These are phyloP conservation scores for Leptinotarsa peninsularis DNA, from an alignment of 2,888 invertebrate genomes.

Conservation along the genomic window DNA sequence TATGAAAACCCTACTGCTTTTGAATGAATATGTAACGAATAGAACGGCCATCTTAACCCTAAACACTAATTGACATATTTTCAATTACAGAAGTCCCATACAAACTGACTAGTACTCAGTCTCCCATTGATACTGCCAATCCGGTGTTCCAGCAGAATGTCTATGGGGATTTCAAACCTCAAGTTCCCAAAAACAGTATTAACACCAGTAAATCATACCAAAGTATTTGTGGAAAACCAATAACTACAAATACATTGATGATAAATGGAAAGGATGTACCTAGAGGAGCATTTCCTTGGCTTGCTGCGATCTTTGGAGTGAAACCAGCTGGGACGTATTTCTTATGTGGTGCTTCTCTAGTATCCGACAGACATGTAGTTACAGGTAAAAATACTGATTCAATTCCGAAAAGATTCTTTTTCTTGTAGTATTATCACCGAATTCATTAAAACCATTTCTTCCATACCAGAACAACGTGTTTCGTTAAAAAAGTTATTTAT, in stretches of 20 bases:
- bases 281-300: conserved; percentile 63
- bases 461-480: no score
- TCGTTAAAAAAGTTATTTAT: no score
- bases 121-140: background rate
- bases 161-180: background rate
- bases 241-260: conserved; percentile 58
- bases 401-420: no score
- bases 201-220: conserved; percentile 34
- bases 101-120: background rate
- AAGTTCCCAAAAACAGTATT: conserved; percentile 25
- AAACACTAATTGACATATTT: no score
- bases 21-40: no score
- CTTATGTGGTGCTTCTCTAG: conserved; percentile 62
- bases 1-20: no score
- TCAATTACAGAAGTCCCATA: no score
- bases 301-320: conserved; percentile 61
- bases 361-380: conserved; percentile 60
- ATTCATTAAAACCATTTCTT: no score
- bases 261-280: conserved; percentile 57
- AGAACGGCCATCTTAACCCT: no score
- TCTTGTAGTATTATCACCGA: no score
- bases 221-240: conserved; percentile 57
- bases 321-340: conserved; percentile 59
- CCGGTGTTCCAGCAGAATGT: background rate
- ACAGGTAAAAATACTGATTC: conserved; percentile 55